Percentiles rank a stretch among this genome's conserved stretches.
phyloP scores from a whole-genome alignment of 1,140 invertebrate species.

The Drosophila navojoa region DNA sequence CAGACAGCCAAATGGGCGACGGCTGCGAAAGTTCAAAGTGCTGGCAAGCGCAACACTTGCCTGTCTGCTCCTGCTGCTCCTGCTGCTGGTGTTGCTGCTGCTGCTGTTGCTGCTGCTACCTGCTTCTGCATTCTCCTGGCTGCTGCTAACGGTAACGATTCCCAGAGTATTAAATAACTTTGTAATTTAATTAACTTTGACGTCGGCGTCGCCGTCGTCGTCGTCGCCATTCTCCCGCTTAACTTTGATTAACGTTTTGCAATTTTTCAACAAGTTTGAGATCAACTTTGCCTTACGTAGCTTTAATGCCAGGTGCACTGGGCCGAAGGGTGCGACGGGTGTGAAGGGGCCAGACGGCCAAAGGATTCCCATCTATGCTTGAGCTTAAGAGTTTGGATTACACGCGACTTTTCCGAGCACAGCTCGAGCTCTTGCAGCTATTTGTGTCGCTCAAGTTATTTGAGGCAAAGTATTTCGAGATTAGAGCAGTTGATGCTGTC shows the following conservation, averaged over 20 bases:
- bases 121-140: slow-evolving; percentile 19
- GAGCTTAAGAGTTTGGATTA: slow-evolving; percentile 66
- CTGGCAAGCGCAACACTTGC: slow-evolving; percentile 30
- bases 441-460: slow-evolving; percentile 40
- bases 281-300: slow-evolving; percentile 60
- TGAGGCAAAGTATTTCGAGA: slow-evolving; percentile 33
- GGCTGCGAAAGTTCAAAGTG: slow-evolving; percentile 58
- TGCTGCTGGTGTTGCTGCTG: slow-evolving; percentile 18
- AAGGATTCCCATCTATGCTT: slow-evolving; percentile 68
- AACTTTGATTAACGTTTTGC: slow-evolving; percentile 81
- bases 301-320: slow-evolving; percentile 14
- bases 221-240: slow-evolving; percentile 59
- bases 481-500: slow-evolving; percentile 21
- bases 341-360: slow-evolving; percentile 21
- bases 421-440: slow-evolving; percentile 23
- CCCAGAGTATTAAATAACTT: slow-evolving; percentile 81
- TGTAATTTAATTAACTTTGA: slow-evolving; percentile 83
- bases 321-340: slow-evolving; percentile 9
- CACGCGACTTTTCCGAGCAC: slow-evolving; percentile 57
- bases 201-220: slow-evolving; percentile 50
- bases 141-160: slow-evolving; percentile 59
- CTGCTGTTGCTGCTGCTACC: slow-evolving; percentile 13
- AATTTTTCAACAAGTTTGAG: slow-evolving; percentile 80
- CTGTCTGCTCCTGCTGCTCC: slow-evolving; percentile 26
- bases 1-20: slow-evolving; percentile 19